Base-by-base conservation (phyloP, 2,888 invertebrate genomes). In the Vanessa cardui region DNA sequence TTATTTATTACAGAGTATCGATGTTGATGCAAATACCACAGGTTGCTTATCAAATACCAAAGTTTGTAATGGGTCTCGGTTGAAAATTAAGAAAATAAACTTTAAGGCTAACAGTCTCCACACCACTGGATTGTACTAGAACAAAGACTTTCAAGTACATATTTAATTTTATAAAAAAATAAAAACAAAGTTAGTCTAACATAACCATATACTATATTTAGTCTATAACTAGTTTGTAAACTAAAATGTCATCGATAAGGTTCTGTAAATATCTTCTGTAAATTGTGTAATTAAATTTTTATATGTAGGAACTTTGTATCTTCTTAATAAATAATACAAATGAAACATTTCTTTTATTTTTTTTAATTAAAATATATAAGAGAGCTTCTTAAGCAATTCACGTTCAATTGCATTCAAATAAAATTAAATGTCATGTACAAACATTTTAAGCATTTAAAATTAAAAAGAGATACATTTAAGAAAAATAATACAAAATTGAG, bases 1-100 rank as follows among this genome's bases (percentile, higher is more conserved):
- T 31, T 52, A 21, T 54, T 76, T 73, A 74, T 95, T 94, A 72
- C 94, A 97, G 97, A 87, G 95, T 97, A 94, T 97, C 97, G 71
- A 95, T 97, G 89, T 93, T 97, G 80, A 96, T 97, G 95, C 96
- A 97, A 78, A 96, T 97, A 85, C 97, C 97, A 77, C 95, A 96
- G 90, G 95, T 96, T 82, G 96, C 96, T 68, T 96, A 95, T 87
- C 95, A 96, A 88, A 94, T 97, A 92, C 97, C 97, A 82, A 97
- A 97, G 93, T 97, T 96, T 85, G 96, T 97, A 77, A 94, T 97
- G 93, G 96, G 97, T 72, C 94, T 97, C 79, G 96, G 97, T 83
- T 97, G 94, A 78, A 64, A 59, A 39, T 4, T 58, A 39, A 52
- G 3, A 49, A 60, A 18, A 21, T 26, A 26, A 44, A 49, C 69